These are phyloP conservation scores for Enteromius trimaculatus DNA, from an alignment of 2,797 vertebrate genomes.

Conservation along the genomic window DNA sequence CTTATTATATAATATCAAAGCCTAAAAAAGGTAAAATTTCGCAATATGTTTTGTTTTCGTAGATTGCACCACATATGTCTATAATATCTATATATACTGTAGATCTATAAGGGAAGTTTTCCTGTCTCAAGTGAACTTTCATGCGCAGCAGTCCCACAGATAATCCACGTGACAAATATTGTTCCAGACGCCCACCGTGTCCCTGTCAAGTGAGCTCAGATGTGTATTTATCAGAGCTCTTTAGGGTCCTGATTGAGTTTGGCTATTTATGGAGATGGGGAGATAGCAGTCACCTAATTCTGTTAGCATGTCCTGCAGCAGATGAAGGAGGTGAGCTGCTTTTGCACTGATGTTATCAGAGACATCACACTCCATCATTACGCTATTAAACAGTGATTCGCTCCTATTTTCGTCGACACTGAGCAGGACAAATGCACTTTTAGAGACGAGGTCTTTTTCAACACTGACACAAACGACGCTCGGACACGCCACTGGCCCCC, in stretches of 20 bases:
- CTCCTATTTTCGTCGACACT: constrained; percentile 73
- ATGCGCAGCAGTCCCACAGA: not conserved
- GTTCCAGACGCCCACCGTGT: constrained; percentile 45
- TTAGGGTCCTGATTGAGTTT: constrained; percentile 56
- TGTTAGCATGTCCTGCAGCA: constrained; percentile 57
- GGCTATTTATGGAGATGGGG: constrained; percentile 63
- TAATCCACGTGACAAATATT: constrained; percentile 45
- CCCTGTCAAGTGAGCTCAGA: constrained; percentile 54
- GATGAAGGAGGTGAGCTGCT: constrained; percentile 53
- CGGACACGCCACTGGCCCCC: constrained; percentile 60
- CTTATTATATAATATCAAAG: too few relatives aligned
- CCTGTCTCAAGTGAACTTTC: not conserved
- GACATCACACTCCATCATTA: constrained; percentile 72
- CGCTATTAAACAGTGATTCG: constrained; percentile 77
- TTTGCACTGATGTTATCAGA: constrained; percentile 58
- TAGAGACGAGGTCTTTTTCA: constrained; percentile 77
- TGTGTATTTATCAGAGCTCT: constrained; percentile 60
- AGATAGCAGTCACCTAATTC: constrained; percentile 60
- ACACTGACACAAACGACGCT: constrained; percentile 75
- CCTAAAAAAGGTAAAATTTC: too few relatives aligned
- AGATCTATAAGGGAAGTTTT: not conserved
- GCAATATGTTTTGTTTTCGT: too few relatives aligned
- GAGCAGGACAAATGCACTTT: constrained; percentile 78
- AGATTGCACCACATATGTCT: not conserved
- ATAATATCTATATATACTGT: not conserved